Base-by-base conservation (phyloP, 2,113 vertebrate species). In the Periophthalmus modestus region DNA sequence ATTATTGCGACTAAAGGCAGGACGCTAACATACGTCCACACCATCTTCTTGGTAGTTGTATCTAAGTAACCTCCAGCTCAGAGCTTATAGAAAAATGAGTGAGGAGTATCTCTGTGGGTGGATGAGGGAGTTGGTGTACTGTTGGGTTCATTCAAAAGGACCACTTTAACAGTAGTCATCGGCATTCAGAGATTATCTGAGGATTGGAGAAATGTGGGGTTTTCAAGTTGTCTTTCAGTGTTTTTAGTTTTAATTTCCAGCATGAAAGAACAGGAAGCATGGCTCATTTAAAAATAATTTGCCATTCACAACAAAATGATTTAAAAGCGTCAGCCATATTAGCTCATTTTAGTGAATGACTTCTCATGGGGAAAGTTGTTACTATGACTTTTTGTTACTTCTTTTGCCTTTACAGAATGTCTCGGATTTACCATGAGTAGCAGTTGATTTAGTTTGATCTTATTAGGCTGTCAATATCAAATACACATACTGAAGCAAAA, bases 31-130 rank as follows among this genome's bases (percentile, higher is more conserved):
- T 67, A 74, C 76, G 68, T 74, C 47, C 76, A 6, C 55, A 63
- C 58, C 62, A 23, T 77, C 76, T 65, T 52, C 50, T 52, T 18
- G 68, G 75, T 75, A 77, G n/a, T 4, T 68, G 86, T 87, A 87
- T 80, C 82, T 74, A 82, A 86, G 87, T 83, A 89, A 89, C 87
- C 82, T 75, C 48, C 63, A 74, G 54, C 71, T 87, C 28, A 71
- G 71, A 72, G 78, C 73, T 78, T 24, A 62, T 69, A 74, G 73
- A 52, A 15, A 75, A 69, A 83, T 71, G 39, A 77, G 62, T 36
- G 16, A 54, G 79, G 57, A 74, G 50, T 78, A 70, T 14, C 28
- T 66, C 71, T 58, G 54, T 67, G 74, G 73, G 48, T 58, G 68
- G 68, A 39, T 36, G 57, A 50, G 73, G 15, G 71, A 74, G 62